Conservation (phyloP, 2,797 vertebrate genomes). For the Rhynchonycteris naso region DNA sequence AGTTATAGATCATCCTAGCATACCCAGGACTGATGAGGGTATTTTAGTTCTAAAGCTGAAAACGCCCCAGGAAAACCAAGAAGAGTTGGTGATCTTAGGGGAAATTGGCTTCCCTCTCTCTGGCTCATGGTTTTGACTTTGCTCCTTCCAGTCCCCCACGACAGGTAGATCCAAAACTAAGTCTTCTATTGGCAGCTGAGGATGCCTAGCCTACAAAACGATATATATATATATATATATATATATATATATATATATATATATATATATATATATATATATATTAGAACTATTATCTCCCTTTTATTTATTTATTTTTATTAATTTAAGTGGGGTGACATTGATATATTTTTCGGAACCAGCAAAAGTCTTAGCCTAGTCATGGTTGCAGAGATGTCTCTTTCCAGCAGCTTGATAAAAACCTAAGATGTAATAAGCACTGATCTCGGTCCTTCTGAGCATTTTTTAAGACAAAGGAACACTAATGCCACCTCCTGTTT, state of each 20-base stretch:
- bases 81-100: background rate
- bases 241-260: no score
- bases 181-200: background rate
- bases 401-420: slow-evolving; percentile 19
- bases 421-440: background rate
- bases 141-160: background rate
- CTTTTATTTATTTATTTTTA: no score
- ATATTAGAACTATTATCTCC: no score
- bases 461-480: background rate
- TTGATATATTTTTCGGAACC: slow-evolving; percentile 23
- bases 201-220: background rate
- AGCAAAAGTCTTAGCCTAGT: background rate
- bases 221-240: background rate
- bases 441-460: background rate
- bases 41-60: background rate
- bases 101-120: background rate
- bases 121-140: slow-evolving; percentile 9
- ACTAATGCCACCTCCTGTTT: background rate
- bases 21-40: background rate
- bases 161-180: background rate
- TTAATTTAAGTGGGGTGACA: no score
- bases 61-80: background rate
- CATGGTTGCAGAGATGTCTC: background rate
- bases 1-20: background rate
- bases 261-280: no score